Evolutionary conservation across 2,797 vertebrate genomes (phyloP), one percentile per base, ranked within the genome.

Genomic region (Tragopan temminckii): DNA sequence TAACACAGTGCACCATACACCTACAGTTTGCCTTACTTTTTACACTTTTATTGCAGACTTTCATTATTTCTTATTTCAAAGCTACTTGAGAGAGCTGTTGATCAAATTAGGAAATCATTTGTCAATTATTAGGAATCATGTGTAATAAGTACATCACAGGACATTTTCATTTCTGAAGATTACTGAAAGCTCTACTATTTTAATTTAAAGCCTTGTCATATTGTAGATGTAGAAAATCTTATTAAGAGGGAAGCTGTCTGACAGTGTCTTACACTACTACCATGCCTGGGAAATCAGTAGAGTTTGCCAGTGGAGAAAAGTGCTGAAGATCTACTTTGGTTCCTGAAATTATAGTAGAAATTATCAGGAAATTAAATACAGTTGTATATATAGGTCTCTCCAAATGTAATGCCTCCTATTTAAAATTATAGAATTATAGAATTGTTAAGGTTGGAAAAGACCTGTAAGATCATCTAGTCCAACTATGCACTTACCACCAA

Each of bases 1-100:
- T 62, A 7, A 33, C 0, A 0, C 15, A 4, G 2, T n/a, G 31
- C 81, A 27, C 25, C 13, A 53, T 64, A 21, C 35, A 3, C 27
- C 21, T 81, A 40, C 29, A 7, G 24, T 46, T 75, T 52, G 6
- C 46, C 13, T 43, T 57, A 24, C 45, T 4, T 80, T 80, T 15
- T 12, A 36, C 10, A 11, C 17, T 83, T 83, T 45, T 66, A 20
- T 43, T 43, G 43, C 43, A 19, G 43, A 43, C 43, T 43, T 43
- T 43, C 18, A 19, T 45, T 75, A 43, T 43, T 81, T 8, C 4
- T 63, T 55, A 29, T 64, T 89, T 81, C 50, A 25, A 9, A 64
- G 11, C 3, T 46, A 3, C 19, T 57, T 84, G 43, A 75, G 18
- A 17, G 12, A 53, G 2, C 7, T 17, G 82, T 66, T 55, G n/a